Evolutionary conservation across 2,888 invertebrate species (phyloP).

Genomic region (Phrixothrix hirtus): DNA sequence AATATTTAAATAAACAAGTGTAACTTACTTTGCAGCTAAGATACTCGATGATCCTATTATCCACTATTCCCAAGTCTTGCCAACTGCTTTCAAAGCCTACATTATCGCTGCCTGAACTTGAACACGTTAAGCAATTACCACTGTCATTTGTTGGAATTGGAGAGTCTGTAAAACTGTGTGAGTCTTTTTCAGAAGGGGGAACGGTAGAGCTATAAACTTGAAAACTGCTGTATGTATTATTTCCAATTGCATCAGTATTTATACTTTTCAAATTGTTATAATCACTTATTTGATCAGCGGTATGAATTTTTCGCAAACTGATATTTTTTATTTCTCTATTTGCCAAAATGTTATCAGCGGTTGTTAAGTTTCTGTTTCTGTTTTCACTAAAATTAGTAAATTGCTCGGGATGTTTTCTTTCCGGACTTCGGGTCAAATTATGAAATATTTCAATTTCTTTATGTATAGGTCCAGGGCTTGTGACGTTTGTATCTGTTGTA

Average conservation of each 20-base stretch:
- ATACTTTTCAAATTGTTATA: neutral
- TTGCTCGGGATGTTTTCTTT: slow-evolving; percentile 27
- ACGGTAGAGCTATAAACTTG: slow-evolving; percentile 32
- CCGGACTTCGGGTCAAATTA: slow-evolving; percentile 69
- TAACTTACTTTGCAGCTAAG: slow-evolving; percentile 72
- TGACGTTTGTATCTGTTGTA: neutral
- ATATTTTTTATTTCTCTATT: slow-evolving; percentile 7
- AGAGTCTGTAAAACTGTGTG: slow-evolving; percentile 26
- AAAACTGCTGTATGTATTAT: slow-evolving; percentile 35
- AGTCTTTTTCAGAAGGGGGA: slow-evolving; percentile 6
- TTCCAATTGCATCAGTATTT: neutral
- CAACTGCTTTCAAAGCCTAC: slow-evolving; percentile 49
- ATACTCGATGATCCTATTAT: slow-evolving; percentile 64
- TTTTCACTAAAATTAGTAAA: neutral
- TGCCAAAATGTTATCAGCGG: slow-evolving; percentile 30
- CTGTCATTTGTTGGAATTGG: slow-evolving; percentile 43
- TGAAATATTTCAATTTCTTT: slow-evolving; percentile 70
- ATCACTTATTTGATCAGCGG: slow-evolving; percentile 31
- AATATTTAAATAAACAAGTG: too few species aligned
- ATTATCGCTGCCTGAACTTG: slow-evolving; percentile 45
- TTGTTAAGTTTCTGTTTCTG: slow-evolving; percentile 25
- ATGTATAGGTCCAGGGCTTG: slow-evolving; percentile 58
- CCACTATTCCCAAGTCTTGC: slow-evolving; percentile 64
- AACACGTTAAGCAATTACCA: slow-evolving; percentile 58
- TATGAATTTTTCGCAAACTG: slow-evolving; percentile 28